A percentile compares a stretch with the other conserved stretches of the same genome.
Evolutionary conservation across 2,113 vertebrate species (phyloP).

Genomic region (Ia io): DNA sequence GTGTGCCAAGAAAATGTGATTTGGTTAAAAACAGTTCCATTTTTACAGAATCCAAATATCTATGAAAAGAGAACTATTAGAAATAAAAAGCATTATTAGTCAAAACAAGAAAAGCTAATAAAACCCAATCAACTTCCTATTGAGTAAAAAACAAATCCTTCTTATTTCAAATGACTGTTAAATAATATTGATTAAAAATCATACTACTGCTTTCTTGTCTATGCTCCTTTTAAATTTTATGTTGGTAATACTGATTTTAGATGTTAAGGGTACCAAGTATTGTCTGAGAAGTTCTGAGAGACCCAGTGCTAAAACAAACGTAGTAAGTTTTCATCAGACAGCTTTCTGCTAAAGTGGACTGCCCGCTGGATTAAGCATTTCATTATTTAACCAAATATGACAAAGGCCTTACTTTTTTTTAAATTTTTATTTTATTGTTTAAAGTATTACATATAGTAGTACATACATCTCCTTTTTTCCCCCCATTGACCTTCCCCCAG

Average conservation of each 20-base stretch:
- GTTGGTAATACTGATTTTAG: constrained; percentile 11
- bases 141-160: background rate
- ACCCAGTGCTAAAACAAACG: background rate
- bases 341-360: background rate
- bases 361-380: background rate
- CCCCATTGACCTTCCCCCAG: too few species aligned
- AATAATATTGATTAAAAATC: background rate
- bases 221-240: background rate
- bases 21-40: background rate
- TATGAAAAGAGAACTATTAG: background rate
- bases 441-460: too few species aligned
- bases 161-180: background rate
- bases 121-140: background rate
- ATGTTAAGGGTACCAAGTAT: background rate
- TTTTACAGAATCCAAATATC: constrained; percentile 9
- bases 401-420: background rate
- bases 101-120: constrained; percentile 4
- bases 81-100: background rate
- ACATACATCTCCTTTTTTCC: too few species aligned
- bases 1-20: background rate
- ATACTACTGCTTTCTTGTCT: background rate
- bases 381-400: background rate
- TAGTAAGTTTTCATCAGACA: background rate
- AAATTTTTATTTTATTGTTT: too few species aligned
- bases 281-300: background rate